Percentiles rank a stretch among this genome's conserved stretches.
phyloP scores from a whole-genome alignment of 2,797 vertebrate species.

The Corythornis leucogaster region DNA sequence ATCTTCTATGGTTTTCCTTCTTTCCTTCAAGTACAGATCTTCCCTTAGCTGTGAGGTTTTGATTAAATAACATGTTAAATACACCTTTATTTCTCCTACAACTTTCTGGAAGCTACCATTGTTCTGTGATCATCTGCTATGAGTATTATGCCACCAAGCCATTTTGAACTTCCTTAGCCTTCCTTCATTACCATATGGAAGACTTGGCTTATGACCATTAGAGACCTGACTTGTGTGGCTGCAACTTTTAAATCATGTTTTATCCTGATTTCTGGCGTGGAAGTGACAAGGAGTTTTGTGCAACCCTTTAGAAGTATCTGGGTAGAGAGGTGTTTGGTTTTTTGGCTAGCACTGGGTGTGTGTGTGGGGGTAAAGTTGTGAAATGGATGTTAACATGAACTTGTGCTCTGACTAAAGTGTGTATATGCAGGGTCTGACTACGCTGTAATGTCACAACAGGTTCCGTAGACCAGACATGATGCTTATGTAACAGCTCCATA shows the following conservation, averaged over 20 bases:
- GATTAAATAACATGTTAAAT: background rate
- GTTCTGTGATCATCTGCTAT: conserved; percentile 7
- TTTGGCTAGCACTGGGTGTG: background rate
- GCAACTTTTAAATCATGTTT: conserved; percentile 7
- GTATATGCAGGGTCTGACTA: background rate
- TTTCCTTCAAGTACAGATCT: background rate
- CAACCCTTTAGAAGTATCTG: background rate
- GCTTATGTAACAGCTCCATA: background rate
- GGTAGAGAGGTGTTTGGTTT: background rate
- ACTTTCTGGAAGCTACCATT: background rate
- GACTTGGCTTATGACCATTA: background rate
- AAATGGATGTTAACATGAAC: background rate
- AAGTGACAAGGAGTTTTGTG: background rate
- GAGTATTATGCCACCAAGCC: background rate
- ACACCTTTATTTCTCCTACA: background rate
- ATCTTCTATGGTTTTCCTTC: background rate
- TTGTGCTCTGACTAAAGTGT: background rate
- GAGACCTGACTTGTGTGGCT: background rate
- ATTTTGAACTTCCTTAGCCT: conserved; percentile 40
- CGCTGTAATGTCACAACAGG: background rate
- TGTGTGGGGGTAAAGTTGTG: rapidly evolving
- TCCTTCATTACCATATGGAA: conserved; percentile 10
- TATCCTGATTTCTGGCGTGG: background rate
- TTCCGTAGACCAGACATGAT: background rate
- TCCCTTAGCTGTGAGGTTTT: background rate